These are phyloP conservation scores for Leucopsar rothschildi DNA, from an alignment of 2,113 vertebrate genomes.

Conservation along the genomic window DNA sequence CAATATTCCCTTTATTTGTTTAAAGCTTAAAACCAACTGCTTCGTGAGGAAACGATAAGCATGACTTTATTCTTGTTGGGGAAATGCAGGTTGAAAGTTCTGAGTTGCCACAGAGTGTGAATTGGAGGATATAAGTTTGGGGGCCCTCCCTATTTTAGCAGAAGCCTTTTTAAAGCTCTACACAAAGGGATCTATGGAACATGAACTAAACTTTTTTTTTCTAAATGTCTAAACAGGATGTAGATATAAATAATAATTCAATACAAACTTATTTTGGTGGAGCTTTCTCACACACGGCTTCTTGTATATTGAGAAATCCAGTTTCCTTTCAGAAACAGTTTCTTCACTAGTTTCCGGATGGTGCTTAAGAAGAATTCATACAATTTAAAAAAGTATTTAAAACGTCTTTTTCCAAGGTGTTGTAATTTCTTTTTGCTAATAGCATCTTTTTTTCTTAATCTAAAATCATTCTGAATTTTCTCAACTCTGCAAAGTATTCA, in stretches of 20 bases:
- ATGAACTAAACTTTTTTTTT: constrained; percentile 19
- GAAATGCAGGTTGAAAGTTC: constrained; percentile 37
- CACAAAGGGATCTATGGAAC: constrained; percentile 48
- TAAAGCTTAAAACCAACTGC: background rate
- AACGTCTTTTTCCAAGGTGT: background rate
- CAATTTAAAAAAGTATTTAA: background rate
- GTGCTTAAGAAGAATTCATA: background rate
- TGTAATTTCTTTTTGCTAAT: background rate
- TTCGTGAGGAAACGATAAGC: constrained; percentile 49
- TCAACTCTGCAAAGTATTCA: background rate
- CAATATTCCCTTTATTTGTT: background rate
- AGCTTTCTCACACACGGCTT: constrained; percentile 69
- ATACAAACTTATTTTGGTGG: constrained; percentile 42
- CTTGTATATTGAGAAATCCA: constrained; percentile 30
- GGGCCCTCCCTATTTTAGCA: constrained; percentile 62
- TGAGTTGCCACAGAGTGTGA: constrained; percentile 54
- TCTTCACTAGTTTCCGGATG: constrained; percentile 21
- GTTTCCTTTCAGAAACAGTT: constrained; percentile 48
- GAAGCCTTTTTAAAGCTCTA: constrained; percentile 58
- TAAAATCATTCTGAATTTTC: background rate
- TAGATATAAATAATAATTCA: constrained; percentile 78
- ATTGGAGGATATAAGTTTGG: constrained; percentile 74
- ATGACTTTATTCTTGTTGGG: constrained; percentile 51
- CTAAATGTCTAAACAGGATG: constrained; percentile 74
- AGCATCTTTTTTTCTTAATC: background rate